These are phyloP conservation scores for Cercopithecus mona DNA, from an alignment of 2,113 vertebrate genomes.

Conservation along the genomic window DNA sequence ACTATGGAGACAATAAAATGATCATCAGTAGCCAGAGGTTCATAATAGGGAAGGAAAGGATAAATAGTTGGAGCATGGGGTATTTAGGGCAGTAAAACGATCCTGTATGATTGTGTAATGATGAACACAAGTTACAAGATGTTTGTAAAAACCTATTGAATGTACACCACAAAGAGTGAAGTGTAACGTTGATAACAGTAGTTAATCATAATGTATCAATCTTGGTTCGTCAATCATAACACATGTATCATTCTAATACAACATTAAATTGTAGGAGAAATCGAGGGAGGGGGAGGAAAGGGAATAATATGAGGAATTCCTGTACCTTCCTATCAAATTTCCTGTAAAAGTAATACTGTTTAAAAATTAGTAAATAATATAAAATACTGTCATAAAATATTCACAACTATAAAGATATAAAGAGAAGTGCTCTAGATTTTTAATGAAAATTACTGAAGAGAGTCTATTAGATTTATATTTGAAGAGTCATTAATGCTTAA, in stretches of 20 bases:
- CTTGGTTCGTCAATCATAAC: background rate
- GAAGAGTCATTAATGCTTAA: background rate
- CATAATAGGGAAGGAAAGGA: background rate
- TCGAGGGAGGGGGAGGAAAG: accelerated
- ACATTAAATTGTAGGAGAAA: background rate
- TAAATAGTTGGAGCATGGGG: background rate
- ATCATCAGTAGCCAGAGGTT: background rate
- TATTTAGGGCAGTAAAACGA: background rate
- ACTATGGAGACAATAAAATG: background rate
- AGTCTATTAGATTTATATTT: background rate
- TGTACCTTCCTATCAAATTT: background rate
- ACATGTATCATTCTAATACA: background rate
- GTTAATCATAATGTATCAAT: background rate
- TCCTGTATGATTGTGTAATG: background rate
- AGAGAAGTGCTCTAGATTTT: background rate
- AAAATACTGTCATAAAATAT: background rate
- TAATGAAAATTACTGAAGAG: background rate
- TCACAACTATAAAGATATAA: background rate
- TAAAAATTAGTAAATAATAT: background rate
- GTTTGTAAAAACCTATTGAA: background rate
- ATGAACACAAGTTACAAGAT: background rate
- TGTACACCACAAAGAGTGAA: background rate
- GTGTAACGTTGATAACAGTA: background rate
- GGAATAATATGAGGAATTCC: background rate
- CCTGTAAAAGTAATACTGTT: background rate